phyloP scores from a whole-genome alignment of 2,888 invertebrate genomes.

The Amitus sp. region DNA sequence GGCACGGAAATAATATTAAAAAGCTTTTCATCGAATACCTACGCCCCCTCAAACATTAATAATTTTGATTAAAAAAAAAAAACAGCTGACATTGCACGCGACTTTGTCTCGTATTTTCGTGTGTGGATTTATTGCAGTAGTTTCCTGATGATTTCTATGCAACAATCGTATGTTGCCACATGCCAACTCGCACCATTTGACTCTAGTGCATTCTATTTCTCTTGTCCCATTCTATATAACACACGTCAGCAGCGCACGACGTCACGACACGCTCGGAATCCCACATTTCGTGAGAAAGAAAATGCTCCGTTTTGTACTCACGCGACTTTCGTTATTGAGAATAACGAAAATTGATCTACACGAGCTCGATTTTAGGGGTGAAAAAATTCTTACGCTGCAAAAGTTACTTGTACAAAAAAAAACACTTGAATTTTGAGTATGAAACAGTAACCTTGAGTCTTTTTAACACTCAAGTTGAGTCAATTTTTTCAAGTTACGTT shows the following conservation, averaged over 20 bases:
- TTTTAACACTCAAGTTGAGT: too few species aligned
- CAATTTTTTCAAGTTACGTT: too few species aligned
- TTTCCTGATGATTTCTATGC: conserved; percentile 31
- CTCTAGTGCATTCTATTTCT: conserved; percentile 22
- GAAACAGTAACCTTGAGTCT: too few species aligned
- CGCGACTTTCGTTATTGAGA: too few species aligned
- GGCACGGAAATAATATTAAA: too few species aligned
- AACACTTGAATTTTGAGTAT: too few species aligned
- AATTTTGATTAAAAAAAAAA: not conserved
- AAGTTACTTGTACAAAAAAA: too few species aligned
- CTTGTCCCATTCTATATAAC: conserved; percentile 13
- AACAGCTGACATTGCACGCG: not conserved
- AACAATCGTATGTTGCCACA: conserved; percentile 21
- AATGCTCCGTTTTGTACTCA: conserved; percentile 29
- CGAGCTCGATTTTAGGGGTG: not conserved
- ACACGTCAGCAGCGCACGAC: conserved; percentile 30
- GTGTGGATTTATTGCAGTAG: conserved; percentile 20
- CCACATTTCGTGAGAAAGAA: conserved; percentile 41
- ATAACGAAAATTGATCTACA: too few species aligned
- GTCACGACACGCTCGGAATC: conserved; percentile 48
- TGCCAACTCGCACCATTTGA: conserved; percentile 17
- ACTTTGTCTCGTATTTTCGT: not conserved
- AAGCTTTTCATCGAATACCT: too few species aligned
- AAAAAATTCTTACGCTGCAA: too few species aligned
- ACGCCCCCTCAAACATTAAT: too few species aligned